Evolutionary conservation across 30 jellyfish, hydroid and myxozoan species (phyloP).

Genomic region (Catostylus mosaicus): DNA sequence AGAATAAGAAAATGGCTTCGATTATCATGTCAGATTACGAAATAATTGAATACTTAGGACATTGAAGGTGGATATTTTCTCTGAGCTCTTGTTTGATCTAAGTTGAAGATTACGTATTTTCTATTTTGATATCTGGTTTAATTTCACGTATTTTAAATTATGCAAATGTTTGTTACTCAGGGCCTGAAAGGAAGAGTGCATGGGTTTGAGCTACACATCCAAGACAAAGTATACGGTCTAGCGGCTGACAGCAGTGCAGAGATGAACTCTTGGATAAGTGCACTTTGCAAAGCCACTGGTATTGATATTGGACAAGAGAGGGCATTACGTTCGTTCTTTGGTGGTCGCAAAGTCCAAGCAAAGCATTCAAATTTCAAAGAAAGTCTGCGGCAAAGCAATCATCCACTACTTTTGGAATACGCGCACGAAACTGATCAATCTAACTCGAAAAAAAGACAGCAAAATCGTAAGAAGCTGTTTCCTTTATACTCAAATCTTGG

Average conservation of each 20-base stretch:
- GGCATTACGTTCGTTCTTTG: constrained; percentile 68
- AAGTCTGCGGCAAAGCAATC: constrained; percentile 93
- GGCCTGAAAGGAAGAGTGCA: constrained; percentile 97
- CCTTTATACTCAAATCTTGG: constrained; percentile 84
- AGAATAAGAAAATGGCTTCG: too few species aligned
- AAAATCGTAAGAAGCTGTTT: constrained; percentile 66
- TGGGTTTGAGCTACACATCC: constrained; percentile 97
- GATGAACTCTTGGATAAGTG: constrained; percentile 96
- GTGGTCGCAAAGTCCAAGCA: constrained; percentile 84
- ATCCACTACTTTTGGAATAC: constrained; percentile 91
- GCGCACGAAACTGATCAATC: constrained; percentile 93
- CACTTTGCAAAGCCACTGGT: constrained; percentile 97
- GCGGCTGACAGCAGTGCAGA: constrained; percentile 98
- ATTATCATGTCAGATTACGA: too few species aligned
- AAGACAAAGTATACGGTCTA: constrained; percentile 97
- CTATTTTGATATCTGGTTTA: background rate
- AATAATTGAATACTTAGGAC: too few species aligned
- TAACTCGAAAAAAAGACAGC: constrained; percentile 82
- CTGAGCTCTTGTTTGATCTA: too few species aligned
- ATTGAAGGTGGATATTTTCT: too few species aligned
- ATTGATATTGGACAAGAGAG: constrained; percentile 96
- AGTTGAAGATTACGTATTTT: too few species aligned
- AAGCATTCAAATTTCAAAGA: constrained; percentile 94
- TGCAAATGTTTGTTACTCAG: constrained; percentile 10
- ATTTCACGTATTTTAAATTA: background rate